Base-by-base conservation (phyloP, 2,797 vertebrate genomes). In the Lagodon rhomboides region DNA sequence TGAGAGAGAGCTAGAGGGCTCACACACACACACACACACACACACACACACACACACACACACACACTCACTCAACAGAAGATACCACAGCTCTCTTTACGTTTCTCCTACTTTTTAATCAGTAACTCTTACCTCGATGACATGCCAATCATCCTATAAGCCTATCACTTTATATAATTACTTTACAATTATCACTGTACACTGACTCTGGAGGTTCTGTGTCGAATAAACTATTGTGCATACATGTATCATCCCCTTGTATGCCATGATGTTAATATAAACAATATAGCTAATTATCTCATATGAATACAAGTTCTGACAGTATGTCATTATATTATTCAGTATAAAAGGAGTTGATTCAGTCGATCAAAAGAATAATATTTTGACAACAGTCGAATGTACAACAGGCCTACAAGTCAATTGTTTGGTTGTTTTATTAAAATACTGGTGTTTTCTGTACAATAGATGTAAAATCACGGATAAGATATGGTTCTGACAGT, bases 1-100 rank as follows among this genome's bases (percentile, higher is more conserved):
- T 51, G 12, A 75, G 34, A 72, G 38, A 58, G 27, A 41, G 55
- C 50, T 27, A 18, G 23, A 75, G 55, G 44, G 18, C 8, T 34
- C 11, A 27, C 46, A 68, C n/a, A 63, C 44, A 59, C 27, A 47
- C 30, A 41, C 20, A 43, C n/a, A 43, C 12, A 43, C 55, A 68
- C 27, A 68, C 49, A 58, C 23, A 50, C 18, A 25, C 11, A 34
- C 15, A 38, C 18, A 41, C 17, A 43, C 12, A 43, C 50, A 63
- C 27, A 63, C 49, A 58, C 23, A 50, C 18, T n/a, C 18, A 34
- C 12, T 20, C 9, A 66, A 66, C 34, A 8, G 12, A 67, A 34
- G 47, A 51, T 34, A 66, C 1, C 17, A 22, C 13, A 34, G 16
- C 12, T 23, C 3, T 41, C 3, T 46, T 23, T 2, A 68, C 30